A percentile compares a stretch with the other conserved stretches of the same genome.
Evolutionary conservation across 2,888 invertebrate genomes (phyloP).

Genomic region (Criorhina ranunculi): DNA sequence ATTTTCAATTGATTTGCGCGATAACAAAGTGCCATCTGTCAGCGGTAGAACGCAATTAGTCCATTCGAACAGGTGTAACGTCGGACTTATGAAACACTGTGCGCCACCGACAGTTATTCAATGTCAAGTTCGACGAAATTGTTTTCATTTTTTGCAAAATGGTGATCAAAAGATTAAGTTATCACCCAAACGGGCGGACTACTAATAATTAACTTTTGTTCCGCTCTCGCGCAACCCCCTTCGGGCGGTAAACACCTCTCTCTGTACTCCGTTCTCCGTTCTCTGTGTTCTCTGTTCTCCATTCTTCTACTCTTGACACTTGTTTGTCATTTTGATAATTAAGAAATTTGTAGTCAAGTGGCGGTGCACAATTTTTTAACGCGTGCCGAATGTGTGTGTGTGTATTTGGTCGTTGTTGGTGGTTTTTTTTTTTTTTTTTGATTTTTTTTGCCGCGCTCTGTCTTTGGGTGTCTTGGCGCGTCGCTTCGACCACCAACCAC

Average conservation of each 20-base stretch:
- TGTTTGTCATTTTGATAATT: slow-evolving; percentile 75
- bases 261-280: background rate
- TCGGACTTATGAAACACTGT: slow-evolving; percentile 21
- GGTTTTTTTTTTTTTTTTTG: slow-evolving; percentile 16
- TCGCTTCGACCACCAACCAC: slow-evolving; percentile 41
- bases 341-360: slow-evolving; percentile 75
- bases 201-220: slow-evolving; percentile 60
- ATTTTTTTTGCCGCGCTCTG: background rate
- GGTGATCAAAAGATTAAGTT: slow-evolving; percentile 64
- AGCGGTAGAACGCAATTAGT: slow-evolving; percentile 13
- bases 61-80: slow-evolving; percentile 37
- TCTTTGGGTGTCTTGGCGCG: slow-evolving; percentile 68
- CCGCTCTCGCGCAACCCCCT: slow-evolving; percentile 17
- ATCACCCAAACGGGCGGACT: slow-evolving; percentile 52
- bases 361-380: slow-evolving; percentile 72
- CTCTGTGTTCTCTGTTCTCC: no score
- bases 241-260: slow-evolving; percentile 14
- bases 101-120: slow-evolving; percentile 24
- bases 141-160: slow-evolving; percentile 28
- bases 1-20: slow-evolving; percentile 32
- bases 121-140: slow-evolving; percentile 68
- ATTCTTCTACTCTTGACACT: slow-evolving; percentile 44
- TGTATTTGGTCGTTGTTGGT: no score
- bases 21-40: slow-evolving; percentile 45
- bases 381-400: slow-evolving; percentile 64